Conservation (phyloP, 2,113 vertebrate genomes). For the Desmodus rotundus region DNA sequence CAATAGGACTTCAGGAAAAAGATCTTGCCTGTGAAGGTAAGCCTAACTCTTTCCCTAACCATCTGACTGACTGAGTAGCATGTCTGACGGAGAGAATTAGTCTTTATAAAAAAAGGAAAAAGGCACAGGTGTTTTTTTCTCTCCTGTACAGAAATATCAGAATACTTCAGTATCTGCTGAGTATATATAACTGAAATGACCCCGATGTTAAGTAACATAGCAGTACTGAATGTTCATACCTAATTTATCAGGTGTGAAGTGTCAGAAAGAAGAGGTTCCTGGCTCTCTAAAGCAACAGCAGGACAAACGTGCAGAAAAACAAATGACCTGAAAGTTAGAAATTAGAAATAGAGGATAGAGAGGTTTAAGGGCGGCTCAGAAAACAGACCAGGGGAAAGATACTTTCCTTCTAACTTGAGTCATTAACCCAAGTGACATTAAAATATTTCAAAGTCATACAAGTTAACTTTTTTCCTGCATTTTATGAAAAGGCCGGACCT, state of each 20-base stretch:
- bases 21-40: background rate
- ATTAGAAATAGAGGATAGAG: background rate
- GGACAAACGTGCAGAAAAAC: background rate
- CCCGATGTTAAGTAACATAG: background rate
- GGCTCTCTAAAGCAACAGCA: background rate
- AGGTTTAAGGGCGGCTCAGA: background rate
- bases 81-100: background rate
- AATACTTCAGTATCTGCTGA: background rate
- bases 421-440: background rate
- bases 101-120: background rate
- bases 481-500: background rate
- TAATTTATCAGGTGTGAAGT: background rate
- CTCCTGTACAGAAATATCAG: background rate
- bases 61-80: background rate
- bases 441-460: background rate
- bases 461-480: background rate
- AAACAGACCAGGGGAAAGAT: background rate
- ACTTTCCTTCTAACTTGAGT: conserved; percentile 1
- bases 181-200: background rate
- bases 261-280: background rate
- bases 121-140: background rate
- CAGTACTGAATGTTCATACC: background rate
- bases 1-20: background rate
- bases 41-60: background rate
- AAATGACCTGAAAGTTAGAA: background rate